Percentiles rank a stretch among this genome's conserved stretches.
Evolutionary conservation across 2,113 vertebrate species (phyloP).

Genomic region (Laticauda laticaudata): DNA sequence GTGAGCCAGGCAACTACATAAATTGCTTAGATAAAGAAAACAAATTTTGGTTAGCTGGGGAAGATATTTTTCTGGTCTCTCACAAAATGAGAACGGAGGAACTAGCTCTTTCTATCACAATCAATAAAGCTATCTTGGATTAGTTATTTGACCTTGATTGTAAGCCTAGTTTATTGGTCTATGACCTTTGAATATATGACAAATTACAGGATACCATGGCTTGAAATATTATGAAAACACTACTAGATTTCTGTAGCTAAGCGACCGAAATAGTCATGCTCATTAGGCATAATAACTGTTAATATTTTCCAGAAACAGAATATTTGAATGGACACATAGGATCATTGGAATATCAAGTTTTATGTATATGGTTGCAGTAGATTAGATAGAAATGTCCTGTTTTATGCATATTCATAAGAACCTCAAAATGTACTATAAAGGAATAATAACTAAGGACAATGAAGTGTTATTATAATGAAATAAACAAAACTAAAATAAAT

Average conservation of each 20-base stretch:
- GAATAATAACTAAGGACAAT: background rate
- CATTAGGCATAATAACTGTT: background rate
- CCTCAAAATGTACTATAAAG: background rate
- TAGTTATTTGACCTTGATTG: background rate
- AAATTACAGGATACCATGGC: background rate
- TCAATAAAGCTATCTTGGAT: background rate
- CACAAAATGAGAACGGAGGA: background rate
- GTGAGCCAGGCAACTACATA: background rate
- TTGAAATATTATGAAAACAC: background rate
- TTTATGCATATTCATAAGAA: background rate
- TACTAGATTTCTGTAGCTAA: slow-evolving; percentile 5
- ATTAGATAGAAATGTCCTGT: background rate
- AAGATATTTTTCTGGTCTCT: background rate
- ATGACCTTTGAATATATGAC: background rate
- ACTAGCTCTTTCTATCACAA: background rate
- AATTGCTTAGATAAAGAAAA: background rate
- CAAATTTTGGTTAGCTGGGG: background rate
- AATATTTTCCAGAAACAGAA: background rate
- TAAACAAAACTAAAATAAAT: background rate
- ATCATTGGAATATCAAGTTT: background rate
- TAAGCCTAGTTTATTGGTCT: background rate
- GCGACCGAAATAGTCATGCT: background rate
- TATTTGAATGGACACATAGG: background rate
- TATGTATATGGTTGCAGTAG: background rate
- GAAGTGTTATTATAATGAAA: background rate